Conservation (phyloP, 1,140 invertebrate species). For the Tetragonula clypearis region DNA sequence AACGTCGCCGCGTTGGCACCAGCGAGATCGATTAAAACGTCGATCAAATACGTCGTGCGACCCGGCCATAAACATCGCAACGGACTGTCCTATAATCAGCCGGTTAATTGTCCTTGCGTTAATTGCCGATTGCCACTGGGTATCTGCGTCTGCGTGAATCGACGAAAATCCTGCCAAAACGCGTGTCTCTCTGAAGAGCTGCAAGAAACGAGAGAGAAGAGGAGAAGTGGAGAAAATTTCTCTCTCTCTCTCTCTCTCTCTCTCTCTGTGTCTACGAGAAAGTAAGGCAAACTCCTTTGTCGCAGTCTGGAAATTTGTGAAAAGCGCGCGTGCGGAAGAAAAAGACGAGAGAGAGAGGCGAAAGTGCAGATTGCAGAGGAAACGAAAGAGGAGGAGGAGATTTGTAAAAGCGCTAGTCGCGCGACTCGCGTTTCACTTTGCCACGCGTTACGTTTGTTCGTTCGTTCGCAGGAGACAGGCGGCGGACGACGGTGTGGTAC, state of each 20-base stretch:
- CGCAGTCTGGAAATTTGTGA: constrained; percentile 53
- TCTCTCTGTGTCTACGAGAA: not conserved
- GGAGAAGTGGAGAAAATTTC: no score
- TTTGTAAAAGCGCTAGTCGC: constrained; percentile 1
- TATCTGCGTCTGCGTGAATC: no score
- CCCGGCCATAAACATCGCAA: not conserved
- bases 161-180: not conserved
- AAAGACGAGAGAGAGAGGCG: not conserved
- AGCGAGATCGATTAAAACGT: constrained; percentile 52
- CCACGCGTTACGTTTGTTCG: constrained; percentile 18
- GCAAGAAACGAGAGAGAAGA: no score
- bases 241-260: no score
- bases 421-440: constrained; percentile 23
- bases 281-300: constrained; percentile 47
- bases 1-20: constrained; percentile 36
- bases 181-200: no score
- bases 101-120: constrained; percentile 24
- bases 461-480: not conserved
- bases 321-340: constrained; percentile 13
- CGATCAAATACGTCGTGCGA: constrained; percentile 27
- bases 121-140: not conserved
- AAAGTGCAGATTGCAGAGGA: not conserved
- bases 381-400: not conserved
- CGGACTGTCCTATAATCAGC: not conserved
- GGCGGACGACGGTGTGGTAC: not conserved